Evolutionary conservation across 2,888 invertebrate species (phyloP).

Genomic region (Frankliniella fusca): DNA sequence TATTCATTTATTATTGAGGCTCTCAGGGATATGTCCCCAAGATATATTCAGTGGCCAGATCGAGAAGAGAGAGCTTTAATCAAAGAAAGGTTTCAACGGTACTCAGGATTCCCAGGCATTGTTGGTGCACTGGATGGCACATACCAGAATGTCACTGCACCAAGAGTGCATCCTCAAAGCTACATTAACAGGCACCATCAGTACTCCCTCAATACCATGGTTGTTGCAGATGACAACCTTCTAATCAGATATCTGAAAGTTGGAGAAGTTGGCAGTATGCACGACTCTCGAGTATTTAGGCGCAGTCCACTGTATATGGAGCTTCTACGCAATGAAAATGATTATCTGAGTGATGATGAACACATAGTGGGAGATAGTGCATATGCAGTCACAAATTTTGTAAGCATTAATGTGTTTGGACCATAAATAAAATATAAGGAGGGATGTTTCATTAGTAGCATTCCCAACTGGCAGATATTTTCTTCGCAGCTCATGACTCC

Average conservation of each 20-base stretch:
- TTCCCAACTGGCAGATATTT: no score
- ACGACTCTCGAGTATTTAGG: not conserved
- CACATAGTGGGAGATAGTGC: not conserved
- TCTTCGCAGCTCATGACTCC: not conserved
- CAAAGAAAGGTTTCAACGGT: not conserved
- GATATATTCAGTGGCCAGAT: not conserved
- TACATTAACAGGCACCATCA: not conserved
- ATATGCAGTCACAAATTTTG: not conserved
- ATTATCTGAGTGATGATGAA: not conserved
- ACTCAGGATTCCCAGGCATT: not conserved
- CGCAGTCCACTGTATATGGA: not conserved
- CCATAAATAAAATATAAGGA: not conserved
- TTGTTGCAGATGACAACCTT: not conserved
- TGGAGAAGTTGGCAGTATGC: not conserved
- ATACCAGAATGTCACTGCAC: not conserved
- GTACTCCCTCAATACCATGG: not conserved
- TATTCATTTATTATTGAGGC: not conserved
- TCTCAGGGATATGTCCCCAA: not conserved
- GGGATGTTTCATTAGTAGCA: not conserved
- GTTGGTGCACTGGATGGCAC: not conserved
- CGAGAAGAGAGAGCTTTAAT: not conserved
- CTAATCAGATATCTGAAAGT: not conserved
- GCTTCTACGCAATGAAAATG: not conserved
- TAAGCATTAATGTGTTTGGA: not conserved
- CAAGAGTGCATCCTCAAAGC: not conserved